Conservation (phyloP, 2,888 invertebrate genomes). For the Sphaeridia pumilis region DNA sequence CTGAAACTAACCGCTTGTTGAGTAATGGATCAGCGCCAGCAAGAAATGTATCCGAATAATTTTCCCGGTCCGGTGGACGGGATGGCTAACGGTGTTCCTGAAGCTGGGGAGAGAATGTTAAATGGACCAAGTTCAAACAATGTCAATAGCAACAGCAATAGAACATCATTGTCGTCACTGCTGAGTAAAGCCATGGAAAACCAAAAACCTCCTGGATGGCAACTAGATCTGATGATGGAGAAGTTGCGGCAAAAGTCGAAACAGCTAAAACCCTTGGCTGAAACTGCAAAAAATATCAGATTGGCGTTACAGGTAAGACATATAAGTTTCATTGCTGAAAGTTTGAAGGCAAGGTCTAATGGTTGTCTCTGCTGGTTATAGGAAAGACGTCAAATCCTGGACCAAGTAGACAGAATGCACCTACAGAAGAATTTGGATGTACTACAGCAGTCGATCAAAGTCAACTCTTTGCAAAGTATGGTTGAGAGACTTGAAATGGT, state of each 20-base stretch:
- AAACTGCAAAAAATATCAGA: constrained; percentile 75
- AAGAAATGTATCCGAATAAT: no score
- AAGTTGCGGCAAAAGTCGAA: constrained; percentile 71
- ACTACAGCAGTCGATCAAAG: constrained; percentile 85
- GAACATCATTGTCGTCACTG: background rate
- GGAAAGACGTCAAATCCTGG: constrained; percentile 82
- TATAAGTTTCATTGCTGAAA: no score
- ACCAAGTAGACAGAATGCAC: constrained; percentile 69
- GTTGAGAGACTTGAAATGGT: constrained; percentile 84
- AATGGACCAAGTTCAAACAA: background rate
- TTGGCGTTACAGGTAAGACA: constrained; percentile 70
- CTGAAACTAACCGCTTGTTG: no score
- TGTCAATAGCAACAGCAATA: no score
- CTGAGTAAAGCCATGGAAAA: background rate
- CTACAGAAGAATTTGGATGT: constrained; percentile 84
- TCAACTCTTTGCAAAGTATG: constrained; percentile 78
- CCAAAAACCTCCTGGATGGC: constrained; percentile 26
- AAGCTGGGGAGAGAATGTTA: background rate
- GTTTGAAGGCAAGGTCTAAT: background rate
- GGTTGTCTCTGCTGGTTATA: no score
- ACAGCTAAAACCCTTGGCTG: constrained; percentile 67
- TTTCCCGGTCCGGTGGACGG: no score
- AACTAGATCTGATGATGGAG: constrained; percentile 67
- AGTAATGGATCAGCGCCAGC: no score
- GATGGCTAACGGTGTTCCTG: background rate